Base-by-base conservation (phyloP, 2,113 vertebrate genomes). In the Pelodiscus sinensis region DNA sequence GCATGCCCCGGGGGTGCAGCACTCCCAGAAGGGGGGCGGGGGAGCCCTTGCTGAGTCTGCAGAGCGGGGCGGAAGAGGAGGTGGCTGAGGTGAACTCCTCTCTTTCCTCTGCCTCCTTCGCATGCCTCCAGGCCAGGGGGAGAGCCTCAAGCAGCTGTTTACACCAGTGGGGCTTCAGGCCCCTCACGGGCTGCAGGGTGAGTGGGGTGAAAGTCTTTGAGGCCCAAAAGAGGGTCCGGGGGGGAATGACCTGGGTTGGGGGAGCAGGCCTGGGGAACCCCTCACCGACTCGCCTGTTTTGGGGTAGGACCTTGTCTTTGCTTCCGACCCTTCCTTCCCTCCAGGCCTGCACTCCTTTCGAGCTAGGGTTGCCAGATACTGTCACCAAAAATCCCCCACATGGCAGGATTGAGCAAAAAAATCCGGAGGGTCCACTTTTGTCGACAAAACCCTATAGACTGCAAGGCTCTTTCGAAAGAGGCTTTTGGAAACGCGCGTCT, bases 21-120 rank as follows among this genome's bases (percentile, higher is more conserved):
- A 9, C 2, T 31, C 62, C 15, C 29, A 6, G 35, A 9, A 1
- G 35, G n/a, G 15, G 35, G 68, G 21, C 2, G 3, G n/a, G n/a
- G 4, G 35, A 38, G 2, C 10, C 35, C 71, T n/a, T n/a, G n/a
- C n/a, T n/a, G n/a, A n/a, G n/a, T n/a, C n/a, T n/a, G n/a, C n/a
- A n/a, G n/a, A n/a, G n/a, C n/a, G n/a, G n/a, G n/a, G n/a, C n/a
- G n/a, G n/a, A n/a, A n/a, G n/a, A n/a, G n/a, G n/a, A n/a, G n/a
- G n/a, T n/a, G n/a, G n/a, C n/a, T n/a, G n/a, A n/a, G n/a, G n/a
- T n/a, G n/a, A n/a, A n/a, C n/a, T n/a, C n/a, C n/a, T n/a, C n/a
- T 24, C 21, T 44, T 22, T 75, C 19, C 38, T 19, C 35, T 38
- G 44, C 71, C 71, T 22, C 35, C 71, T 12, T 75, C 6, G 35